Evolutionary conservation across 2,888 invertebrate genomes (phyloP), one percentile per base, ranked within the genome.

Genomic region (Melinaea menophilus): DNA sequence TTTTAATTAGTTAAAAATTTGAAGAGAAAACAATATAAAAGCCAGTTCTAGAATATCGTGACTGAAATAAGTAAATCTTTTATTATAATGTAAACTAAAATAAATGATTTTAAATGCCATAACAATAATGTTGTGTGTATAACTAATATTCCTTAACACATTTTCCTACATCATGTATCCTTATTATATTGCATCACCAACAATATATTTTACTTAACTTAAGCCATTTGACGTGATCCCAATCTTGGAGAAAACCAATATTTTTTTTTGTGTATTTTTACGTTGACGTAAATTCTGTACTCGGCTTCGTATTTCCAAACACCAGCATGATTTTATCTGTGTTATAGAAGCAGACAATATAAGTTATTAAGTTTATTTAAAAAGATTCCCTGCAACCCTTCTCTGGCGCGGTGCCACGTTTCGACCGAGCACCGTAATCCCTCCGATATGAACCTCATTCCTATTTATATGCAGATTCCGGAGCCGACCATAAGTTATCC

Each of bases 391-490:
- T 55, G 54, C 59, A 61, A 61, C 65, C 67, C 64, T 59, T 62
- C 64, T 65, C 69, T 71, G 71, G 71, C 68, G 64, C 66, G 66
- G 68, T 64, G 69, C 70, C 70, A 70, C 65, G 70, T 68, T 67
- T 68, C 68, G 66, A 66, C 63, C 69, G 68, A 59, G 59, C 65
- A 65, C 64, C 74, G 71, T 74, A 75, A 82, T 79, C 85, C 83
- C 79, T 77, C 73, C 74, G 72, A 74, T 76, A 75, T 75, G 73
- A 75, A 75, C 75, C 84, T 82, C 84, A 79, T 81, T 85, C 77
- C 89, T 87, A 90, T 90, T 90, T 90, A 89, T 88, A 90, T 90
- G 90, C 88, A 90, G 88, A 90, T 90, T 88, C 84, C 81, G 83
- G 78, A 79, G 77, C 84, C 84, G 79, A 84, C 86, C 89, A 88